These are phyloP conservation scores for Anisognathus igniventris DNA, from an alignment of 2,797 vertebrate genomes.

Conservation along the genomic window DNA sequence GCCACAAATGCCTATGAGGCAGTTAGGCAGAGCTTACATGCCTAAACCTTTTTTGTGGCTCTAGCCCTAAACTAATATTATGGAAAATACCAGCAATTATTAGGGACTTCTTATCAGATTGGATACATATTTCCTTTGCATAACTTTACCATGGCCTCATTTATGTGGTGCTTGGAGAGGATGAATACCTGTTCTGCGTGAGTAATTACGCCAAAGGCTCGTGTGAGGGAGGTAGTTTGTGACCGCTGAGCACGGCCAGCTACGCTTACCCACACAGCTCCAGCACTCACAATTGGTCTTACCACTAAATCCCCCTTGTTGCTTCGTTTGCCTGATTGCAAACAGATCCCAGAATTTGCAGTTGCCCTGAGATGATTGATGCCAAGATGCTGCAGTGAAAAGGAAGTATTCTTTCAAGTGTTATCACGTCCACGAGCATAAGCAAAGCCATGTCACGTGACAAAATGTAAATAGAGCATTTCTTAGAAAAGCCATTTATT, in stretches of 20 bases:
- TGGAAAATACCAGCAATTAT: constrained; percentile 69
- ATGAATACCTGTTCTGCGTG: constrained; percentile 58
- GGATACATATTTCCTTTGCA: constrained; percentile 50
- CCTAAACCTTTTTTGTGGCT: constrained; percentile 63
- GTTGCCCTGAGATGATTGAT: constrained; percentile 1
- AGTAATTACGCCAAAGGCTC: constrained; percentile 50
- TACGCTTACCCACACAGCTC: constrained; percentile 12
- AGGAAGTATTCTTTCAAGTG: constrained; percentile 2
- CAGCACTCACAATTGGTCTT: constrained; percentile 7
- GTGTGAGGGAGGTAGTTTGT: constrained; percentile 28
- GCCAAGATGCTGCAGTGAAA: constrained; percentile 2
- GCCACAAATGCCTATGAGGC: constrained; percentile 27
- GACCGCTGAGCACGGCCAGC: background rate
- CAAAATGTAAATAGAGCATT: constrained; percentile 45
- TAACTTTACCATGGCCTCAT: constrained; percentile 60
- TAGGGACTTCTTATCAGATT: constrained; percentile 63
- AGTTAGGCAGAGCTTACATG: constrained; percentile 57
- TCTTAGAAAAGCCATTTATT: constrained; percentile 41
- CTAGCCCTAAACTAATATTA: constrained; percentile 66
- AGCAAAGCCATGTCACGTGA: background rate
- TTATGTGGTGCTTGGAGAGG: constrained; percentile 50
- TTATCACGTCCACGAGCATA: background rate
- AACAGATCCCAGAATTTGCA: constrained; percentile 17
- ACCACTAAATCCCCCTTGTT: background rate
- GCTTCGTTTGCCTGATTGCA: constrained; percentile 1